These are phyloP conservation scores for Cyclina sinensis DNA, from an alignment of 1,140 invertebrate species.

Conservation along the genomic window DNA sequence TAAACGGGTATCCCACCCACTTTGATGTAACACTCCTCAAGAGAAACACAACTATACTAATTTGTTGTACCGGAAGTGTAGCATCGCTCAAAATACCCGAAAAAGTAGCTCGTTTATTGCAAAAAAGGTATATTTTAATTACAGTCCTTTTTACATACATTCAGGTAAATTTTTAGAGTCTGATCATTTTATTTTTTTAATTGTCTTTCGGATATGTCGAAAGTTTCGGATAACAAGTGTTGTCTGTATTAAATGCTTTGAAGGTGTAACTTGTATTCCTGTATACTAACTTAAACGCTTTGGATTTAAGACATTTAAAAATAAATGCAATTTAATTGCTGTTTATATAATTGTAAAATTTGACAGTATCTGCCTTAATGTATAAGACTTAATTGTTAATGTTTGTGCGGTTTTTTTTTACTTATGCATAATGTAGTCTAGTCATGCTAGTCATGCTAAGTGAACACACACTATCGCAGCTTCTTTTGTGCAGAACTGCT, in stretches of 20 bases:
- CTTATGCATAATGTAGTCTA: too few species aligned
- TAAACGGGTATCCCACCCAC: too few species aligned
- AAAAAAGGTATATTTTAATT: slow-evolving; percentile 45
- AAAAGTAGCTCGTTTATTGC: slow-evolving; percentile 89
- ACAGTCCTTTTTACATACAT: neutral
- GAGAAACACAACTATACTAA: slow-evolving; percentile 87
- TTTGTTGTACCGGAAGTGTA: slow-evolving; percentile 96
- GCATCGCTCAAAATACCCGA: slow-evolving; percentile 94
- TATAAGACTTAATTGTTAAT: too few species aligned
- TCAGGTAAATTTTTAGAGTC: slow-evolving; percentile 59
- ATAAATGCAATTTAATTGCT: too few species aligned
- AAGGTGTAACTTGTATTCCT: slow-evolving; percentile 61
- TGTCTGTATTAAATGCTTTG: slow-evolving; percentile 45
- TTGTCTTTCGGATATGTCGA: neutral
- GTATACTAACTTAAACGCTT: too few species aligned
- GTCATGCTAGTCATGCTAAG: too few species aligned
- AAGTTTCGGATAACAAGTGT: neutral
- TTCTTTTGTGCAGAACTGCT: too few species aligned
- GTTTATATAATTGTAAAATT: too few species aligned
- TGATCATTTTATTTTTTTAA: slow-evolving; percentile 39
- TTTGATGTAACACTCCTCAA: neutral
- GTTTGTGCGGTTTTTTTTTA: too few species aligned
- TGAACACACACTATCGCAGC: too few species aligned
- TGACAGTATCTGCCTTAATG: too few species aligned
- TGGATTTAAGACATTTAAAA: too few species aligned